Evolutionary conservation across 1,140 invertebrate species (phyloP), one percentile per base, ranked within the genome.

Genomic region (Drosophila littoralis): DNA sequence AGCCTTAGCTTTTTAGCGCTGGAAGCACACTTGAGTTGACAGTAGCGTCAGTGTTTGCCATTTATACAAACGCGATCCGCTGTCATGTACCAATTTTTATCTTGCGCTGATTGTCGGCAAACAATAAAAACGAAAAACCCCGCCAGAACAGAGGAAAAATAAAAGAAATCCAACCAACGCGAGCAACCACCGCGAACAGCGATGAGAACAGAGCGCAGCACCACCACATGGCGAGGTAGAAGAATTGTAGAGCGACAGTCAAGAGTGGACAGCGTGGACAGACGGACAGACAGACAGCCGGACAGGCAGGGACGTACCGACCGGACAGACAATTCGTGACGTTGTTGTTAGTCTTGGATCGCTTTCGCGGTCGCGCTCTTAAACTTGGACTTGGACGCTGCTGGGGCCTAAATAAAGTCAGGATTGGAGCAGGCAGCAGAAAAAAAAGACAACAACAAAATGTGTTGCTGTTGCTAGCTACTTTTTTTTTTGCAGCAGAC

Each of bases 61-160:
- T 90, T 90, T 90, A 90, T 91, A 90, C 88, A 88, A 90, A 91
- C 88, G 88, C 88, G 82, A 91, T 90, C 88, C 88, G 88, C 83
- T 90, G 88, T 90, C 88, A 90, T 90, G 88, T 90, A 91, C 88
- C 83, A 84, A 91, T 91, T 90, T 90, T 90, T 90, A 89, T 85
- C 86, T 90, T 90, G 75, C 78, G 78, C 81, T 90, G 86, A 90
- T 91, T 89, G 83, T 91, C 89, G 89, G 84, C 84, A 86, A 89
- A 90, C 85, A 89, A 90, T 90, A 89, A 89, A 90, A 90, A 90
- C 85, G 61, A 88, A 85, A 86, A 69, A 63, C 75, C 69, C 69
- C 65, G 81, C 78, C 70, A 64, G 28, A 60, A 42, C 57, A 55
- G 42, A 60, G 54, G 10, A 61, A 40, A 70, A 76, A 80, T 46